Evolutionary conservation across 1,140 invertebrate species (phyloP).

Genomic region (Atopsyche davidsoni): DNA sequence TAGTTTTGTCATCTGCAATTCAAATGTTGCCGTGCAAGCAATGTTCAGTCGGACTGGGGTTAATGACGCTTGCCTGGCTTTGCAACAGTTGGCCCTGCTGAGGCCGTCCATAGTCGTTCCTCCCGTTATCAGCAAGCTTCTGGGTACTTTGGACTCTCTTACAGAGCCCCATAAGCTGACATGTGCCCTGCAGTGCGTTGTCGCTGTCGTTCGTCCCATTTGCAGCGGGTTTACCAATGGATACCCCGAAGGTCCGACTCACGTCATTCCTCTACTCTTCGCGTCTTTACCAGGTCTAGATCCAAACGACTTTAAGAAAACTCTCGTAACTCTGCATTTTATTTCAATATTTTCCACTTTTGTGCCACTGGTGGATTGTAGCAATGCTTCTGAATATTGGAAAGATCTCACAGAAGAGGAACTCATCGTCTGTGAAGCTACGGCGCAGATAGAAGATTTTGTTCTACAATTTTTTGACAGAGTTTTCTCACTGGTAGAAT

Average conservation of each 20-base stretch:
- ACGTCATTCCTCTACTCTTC: conserved; percentile 76
- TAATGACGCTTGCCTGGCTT: conserved; percentile 58
- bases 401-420: conserved; percentile 72
- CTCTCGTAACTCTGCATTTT: conserved; percentile 71
- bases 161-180: conserved; percentile 84
- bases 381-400: conserved; percentile 59
- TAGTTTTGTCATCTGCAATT: conserved; percentile 70
- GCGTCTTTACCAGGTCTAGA: conserved; percentile 82
- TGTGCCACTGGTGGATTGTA: conserved; percentile 80
- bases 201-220: conserved; percentile 63
- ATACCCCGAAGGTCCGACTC: conserved; percentile 70
- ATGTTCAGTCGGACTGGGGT: conserved; percentile 71
- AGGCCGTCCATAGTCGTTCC: conserved; percentile 80
- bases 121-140: conserved; percentile 71
- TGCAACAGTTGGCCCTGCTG: conserved; percentile 71
- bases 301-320: conserved; percentile 84
- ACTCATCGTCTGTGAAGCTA: conserved; percentile 67
- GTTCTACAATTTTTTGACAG: conserved; percentile 80
- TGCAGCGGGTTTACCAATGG: conserved; percentile 56
- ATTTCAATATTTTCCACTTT: conserved; percentile 69
- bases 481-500: conserved; percentile 68
- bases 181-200: conserved; percentile 70
- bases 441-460: conserved; percentile 83
- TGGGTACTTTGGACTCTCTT: conserved; percentile 72
- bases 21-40: conserved; percentile 61